A percentile compares a stretch with the other conserved stretches of the same genome.
These are phyloP conservation scores for Cervus canadensis DNA, from an alignment of 2,113 vertebrate genomes.

Conservation along the genomic window DNA sequence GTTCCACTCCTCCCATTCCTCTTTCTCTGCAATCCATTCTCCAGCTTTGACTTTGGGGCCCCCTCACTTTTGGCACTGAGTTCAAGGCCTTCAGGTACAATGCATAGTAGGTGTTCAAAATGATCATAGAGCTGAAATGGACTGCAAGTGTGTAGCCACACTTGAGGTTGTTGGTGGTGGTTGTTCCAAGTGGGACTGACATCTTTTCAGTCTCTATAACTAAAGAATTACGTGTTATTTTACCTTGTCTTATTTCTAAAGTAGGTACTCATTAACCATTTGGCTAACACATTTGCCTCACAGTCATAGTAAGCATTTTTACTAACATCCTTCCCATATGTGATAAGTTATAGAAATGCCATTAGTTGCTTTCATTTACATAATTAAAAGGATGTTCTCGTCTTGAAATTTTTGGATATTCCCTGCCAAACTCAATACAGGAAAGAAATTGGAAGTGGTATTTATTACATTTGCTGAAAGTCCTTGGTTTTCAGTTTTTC, in stretches of 20 bases:
- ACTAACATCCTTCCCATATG: background rate
- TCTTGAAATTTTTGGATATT: background rate
- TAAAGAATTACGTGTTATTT: background rate
- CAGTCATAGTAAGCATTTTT: background rate
- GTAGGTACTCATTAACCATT: conserved; percentile 14
- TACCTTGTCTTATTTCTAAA: background rate
- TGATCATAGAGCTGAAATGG: background rate
- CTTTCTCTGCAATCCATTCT: background rate
- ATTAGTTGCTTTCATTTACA: background rate
- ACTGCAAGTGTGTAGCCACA: background rate
- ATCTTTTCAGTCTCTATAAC: background rate
- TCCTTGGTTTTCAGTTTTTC: background rate
- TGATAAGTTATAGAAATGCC: background rate
- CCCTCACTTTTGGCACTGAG: background rate
- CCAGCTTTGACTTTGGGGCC: background rate
- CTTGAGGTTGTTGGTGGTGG: background rate
- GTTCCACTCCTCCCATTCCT: background rate
- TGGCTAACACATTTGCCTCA: background rate
- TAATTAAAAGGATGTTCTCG: background rate
- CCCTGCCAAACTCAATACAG: background rate
- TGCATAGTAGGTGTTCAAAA: background rate
- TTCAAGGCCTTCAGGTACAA: rapidly evolving
- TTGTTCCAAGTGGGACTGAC: background rate
- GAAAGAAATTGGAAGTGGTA: background rate
- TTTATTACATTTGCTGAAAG: background rate